Evolutionary conservation across 2,797 vertebrate species (phyloP).

Genomic region (Atherinosoma microstoma): DNA sequence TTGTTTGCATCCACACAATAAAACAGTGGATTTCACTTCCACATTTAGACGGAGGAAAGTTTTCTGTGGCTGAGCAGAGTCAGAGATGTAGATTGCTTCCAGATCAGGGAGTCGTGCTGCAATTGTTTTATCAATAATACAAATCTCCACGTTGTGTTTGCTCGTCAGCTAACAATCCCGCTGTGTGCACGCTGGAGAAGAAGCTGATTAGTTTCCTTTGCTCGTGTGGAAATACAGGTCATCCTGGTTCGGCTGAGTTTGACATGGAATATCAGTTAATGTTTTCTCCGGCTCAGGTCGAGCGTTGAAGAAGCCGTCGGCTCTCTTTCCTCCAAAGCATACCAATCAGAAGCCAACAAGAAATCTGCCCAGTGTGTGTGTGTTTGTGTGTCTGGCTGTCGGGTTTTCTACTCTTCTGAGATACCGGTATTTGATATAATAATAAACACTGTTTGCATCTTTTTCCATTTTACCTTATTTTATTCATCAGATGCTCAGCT

Average conservation of each 20-base stretch:
- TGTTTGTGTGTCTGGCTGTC: not conserved
- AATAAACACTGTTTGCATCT: slow-evolving; percentile 18
- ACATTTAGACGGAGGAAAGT: slow-evolving; percentile 12
- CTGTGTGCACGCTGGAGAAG: slow-evolving; percentile 22
- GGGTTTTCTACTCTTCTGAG: slow-evolving; percentile 12
- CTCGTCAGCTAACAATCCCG: slow-evolving; percentile 40
- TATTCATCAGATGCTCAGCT: slow-evolving; percentile 30
- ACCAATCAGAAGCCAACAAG: slow-evolving; percentile 20
- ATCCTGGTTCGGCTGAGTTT: slow-evolving; percentile 54
- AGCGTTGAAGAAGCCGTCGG: slow-evolving; percentile 43
- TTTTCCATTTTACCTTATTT: slow-evolving; percentile 23
- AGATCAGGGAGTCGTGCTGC: slow-evolving; percentile 29
- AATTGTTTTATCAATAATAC: slow-evolving; percentile 68
- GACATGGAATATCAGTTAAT: slow-evolving; percentile 72
- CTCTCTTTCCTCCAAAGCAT: slow-evolving; percentile 30
- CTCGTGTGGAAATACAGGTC: slow-evolving; percentile 55
- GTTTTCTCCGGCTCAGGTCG: slow-evolving; percentile 71
- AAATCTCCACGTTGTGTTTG: slow-evolving; percentile 44
- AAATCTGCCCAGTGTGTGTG: not conserved
- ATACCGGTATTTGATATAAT: slow-evolving; percentile 11
- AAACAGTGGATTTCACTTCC: not conserved
- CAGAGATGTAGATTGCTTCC: slow-evolving; percentile 7
- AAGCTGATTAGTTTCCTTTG: slow-evolving; percentile 61
- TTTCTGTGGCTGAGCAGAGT: slow-evolving; percentile 16
- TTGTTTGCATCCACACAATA: slow-evolving; percentile 9